Evolutionary conservation across 2,113 vertebrate genomes (phyloP).

Genomic region (Narcine bancroftii): DNA sequence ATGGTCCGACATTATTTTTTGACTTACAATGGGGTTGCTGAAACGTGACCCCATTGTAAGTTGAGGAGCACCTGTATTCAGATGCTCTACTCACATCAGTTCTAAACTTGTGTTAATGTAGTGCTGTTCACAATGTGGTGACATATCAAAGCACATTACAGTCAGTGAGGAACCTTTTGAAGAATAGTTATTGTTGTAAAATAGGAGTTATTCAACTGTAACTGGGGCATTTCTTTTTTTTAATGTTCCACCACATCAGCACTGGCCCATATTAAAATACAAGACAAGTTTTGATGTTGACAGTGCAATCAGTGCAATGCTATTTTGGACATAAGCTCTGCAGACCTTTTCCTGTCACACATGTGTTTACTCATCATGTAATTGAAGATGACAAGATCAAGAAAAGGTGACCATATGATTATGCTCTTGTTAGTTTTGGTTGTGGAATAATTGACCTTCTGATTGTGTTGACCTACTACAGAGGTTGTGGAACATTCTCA

Average conservation of each 20-base stretch:
- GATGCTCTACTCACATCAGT: no score
- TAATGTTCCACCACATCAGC: constrained; percentile 7
- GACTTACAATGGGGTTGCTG: no score
- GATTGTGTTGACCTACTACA: neutral
- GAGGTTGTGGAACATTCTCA: neutral
- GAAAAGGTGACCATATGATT: neutral
- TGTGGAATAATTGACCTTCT: constrained; percentile 23
- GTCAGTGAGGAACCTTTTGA: no score
- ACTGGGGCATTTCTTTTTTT: constrained; percentile 13
- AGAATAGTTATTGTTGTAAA: neutral
- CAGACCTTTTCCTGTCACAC: neutral
- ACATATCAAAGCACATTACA: neutral
- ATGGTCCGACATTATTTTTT: no score
- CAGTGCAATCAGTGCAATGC: neutral
- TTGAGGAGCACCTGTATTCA: no score
- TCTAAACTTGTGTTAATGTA: no score
- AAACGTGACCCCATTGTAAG: no score
- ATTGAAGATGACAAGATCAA: constrained; percentile 25
- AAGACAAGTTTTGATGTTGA: constrained; percentile 4
- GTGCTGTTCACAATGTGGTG: no score
- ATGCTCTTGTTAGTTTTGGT: neutral
- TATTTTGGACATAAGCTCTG: constrained; percentile 13
- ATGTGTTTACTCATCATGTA: constrained; percentile 2
- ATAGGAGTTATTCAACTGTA: neutral
- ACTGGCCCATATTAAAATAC: neutral